phyloP scores from a whole-genome alignment of 1,140 invertebrate genomes.

The Polypedilum vanderplanki region DNA sequence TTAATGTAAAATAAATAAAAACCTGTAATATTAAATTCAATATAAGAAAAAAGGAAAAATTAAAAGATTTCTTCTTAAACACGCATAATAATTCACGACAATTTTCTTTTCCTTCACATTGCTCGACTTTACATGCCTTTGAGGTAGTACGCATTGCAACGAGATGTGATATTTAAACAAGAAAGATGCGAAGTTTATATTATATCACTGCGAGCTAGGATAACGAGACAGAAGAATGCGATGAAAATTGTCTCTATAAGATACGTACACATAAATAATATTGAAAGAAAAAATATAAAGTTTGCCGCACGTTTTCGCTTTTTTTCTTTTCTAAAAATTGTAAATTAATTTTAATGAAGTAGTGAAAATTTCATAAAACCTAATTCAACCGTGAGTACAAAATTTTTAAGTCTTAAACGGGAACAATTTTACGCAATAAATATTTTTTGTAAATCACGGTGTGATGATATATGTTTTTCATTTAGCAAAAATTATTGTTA shows the following conservation, averaged over 20 bases:
- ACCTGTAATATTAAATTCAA: too few species aligned
- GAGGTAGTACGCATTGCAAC: not conserved
- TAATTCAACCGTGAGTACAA: too few species aligned
- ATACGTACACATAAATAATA: not conserved
- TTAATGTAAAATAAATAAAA: too few species aligned
- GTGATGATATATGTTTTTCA: too few species aligned
- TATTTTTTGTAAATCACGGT: too few species aligned
- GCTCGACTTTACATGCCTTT: not conserved
- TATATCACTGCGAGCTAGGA: not conserved
- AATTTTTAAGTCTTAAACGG: too few species aligned
- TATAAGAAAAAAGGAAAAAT: not conserved
- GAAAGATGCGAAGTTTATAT: not conserved
- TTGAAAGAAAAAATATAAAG: too few species aligned
- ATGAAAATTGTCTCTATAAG: not conserved
- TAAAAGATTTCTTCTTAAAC: not conserved
- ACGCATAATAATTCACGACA: not conserved
- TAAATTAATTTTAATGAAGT: slow-evolving; percentile 15
- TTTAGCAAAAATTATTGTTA: too few species aligned
- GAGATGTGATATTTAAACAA: too few species aligned
- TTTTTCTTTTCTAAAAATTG: too few species aligned
- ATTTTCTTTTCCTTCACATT: not conserved
- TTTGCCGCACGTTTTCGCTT: too few species aligned
- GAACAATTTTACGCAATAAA: too few species aligned
- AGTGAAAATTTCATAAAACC: not conserved
- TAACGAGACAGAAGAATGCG: slow-evolving; percentile 5